Base-by-base conservation (phyloP, 1,140 invertebrate species). In the Neocloeon triangulifer region DNA sequence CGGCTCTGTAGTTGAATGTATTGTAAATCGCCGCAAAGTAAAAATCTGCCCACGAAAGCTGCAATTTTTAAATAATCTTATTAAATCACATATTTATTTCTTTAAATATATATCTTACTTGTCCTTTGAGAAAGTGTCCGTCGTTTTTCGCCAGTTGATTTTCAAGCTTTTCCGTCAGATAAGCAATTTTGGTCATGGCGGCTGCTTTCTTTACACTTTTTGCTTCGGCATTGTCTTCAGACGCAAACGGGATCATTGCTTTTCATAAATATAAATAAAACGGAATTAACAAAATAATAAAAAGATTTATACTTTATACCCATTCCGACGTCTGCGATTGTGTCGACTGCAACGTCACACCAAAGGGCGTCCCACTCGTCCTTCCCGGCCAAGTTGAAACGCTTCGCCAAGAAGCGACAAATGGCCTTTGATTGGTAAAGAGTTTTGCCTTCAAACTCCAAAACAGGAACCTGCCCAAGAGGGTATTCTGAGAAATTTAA, bases 101-200 rank as follows among this genome's bases (percentile, higher is more conserved):
- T n/a, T n/a, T n/a, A n/a, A n/a, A n/a, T n/a, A n/a, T n/a, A 37
- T 30, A 16, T 31, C n/a, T 38, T 40, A 58, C 56, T 41, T 56
- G 48, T 29, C 55, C 53, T 25, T 57, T 56, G 5, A 62, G 49
- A 8, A 61, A 52, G 19, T 52, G 53, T 19, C 55, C 56, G 1
- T 44, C 50, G 30, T 63, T 63, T 17, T 49, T 46, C 25, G 52
- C 46, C 0, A 55, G 43, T 33, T 50, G 40, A 7, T 46, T 41
- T 32, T 65, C 58, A 23, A 69, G 52, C 44, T 59, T 63, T 37
- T 59, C 52, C 41, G n/a, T n/a, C n/a, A n/a, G n/a, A n/a, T n/a
- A n/a, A n/a, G n/a, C n/a, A n/a, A n/a, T n/a, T n/a, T n/a, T n/a
- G n/a, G n/a, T n/a, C n/a, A n/a, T n/a, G n/a, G n/a, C n/a, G n/a